A percentile compares a stretch with the other conserved stretches of the same genome.
Conservation (phyloP, 2,113 vertebrate genomes). For the Heterotis niloticus region DNA sequence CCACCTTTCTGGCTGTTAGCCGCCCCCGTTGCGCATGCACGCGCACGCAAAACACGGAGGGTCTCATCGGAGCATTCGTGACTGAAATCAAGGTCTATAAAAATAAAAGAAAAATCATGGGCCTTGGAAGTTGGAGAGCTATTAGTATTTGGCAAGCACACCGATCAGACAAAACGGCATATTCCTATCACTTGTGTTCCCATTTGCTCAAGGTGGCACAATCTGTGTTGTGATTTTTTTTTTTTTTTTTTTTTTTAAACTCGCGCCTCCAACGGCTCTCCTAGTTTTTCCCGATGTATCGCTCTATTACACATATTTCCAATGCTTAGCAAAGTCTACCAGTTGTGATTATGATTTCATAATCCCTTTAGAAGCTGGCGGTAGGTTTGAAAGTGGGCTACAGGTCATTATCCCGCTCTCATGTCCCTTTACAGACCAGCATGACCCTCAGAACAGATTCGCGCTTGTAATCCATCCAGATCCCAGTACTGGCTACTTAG, state of each 20-base stretch:
- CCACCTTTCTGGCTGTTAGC: neutral
- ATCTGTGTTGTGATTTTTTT: neutral
- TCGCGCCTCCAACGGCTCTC: neutral
- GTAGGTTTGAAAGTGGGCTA: conserved; percentile 10
- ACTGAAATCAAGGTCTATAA: conserved; percentile 1
- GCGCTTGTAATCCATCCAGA: conserved; percentile 8
- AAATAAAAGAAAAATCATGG: neutral
- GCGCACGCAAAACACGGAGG: neutral
- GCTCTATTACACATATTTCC: neutral
- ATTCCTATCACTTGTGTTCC: neutral
- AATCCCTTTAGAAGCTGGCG: conserved; percentile 5
- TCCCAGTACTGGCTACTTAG: neutral
- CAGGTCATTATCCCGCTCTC: neutral
- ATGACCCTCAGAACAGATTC: conserved; percentile 7
- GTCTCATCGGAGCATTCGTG: neutral
- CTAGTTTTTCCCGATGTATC: neutral
- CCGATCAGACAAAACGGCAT: neutral
- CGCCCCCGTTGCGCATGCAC: neutral
- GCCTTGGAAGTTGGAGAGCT: neutral
- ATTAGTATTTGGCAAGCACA: neutral
- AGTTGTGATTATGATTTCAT: conserved; percentile 3
- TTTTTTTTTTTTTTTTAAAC: neutral
- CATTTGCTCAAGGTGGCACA: neutral
- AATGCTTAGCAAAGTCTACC: neutral
- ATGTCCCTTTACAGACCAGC: neutral